Evolutionary conservation across 2,888 invertebrate genomes (phyloP), one percentile per base, ranked within the genome.

Genomic region (Agriotes lineatus): DNA sequence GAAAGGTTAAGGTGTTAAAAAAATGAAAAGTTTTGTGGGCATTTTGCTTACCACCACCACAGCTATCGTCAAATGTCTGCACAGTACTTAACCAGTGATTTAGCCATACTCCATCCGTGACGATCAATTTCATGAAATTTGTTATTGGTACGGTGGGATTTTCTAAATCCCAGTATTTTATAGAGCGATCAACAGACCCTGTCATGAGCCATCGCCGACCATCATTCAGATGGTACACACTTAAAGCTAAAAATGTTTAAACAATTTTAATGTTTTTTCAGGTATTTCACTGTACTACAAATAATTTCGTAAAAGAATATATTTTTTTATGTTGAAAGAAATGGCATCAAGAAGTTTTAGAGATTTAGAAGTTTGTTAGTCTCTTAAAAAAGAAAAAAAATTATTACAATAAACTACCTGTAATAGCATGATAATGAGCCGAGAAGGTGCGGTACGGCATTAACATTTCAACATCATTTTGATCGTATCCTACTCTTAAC

Each of bases 131-230:
- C 71, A 83, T 85, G 1, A 74, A 44, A n/a, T 70, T 71, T 30
- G 75, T 79, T 20, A 86, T 78, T 0, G 87, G 85, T 30, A 75
- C 77, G 19, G 75, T 79, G 37, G 81, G 78, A 71, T 86, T 83
- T 56, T 85, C 82, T 59, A 92, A 87, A 80, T 93, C 91, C 93
- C 93, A 93, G 63, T 91, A 87, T 82, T 90, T 91, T 19, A 89
- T 86, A 62, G 86, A 85, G 45, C 90, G 89, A 80, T 93, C 93
- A 37, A 88, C 83, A 5, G 90, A 89, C 1, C 89, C 89, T 0
- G 91, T 90, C 39, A 90, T 87, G 54, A 93, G 81, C 82, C 88
- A 92, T 76, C 90, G 87, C 33, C 89, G 88, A 71, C 89, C 90
- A 7, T 87, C 88, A 57, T 83, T 71, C 18, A 80, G 80, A 54